Base-by-base conservation (phyloP, 2,113 vertebrate species). In the Xiphophorus couchianus region DNA sequence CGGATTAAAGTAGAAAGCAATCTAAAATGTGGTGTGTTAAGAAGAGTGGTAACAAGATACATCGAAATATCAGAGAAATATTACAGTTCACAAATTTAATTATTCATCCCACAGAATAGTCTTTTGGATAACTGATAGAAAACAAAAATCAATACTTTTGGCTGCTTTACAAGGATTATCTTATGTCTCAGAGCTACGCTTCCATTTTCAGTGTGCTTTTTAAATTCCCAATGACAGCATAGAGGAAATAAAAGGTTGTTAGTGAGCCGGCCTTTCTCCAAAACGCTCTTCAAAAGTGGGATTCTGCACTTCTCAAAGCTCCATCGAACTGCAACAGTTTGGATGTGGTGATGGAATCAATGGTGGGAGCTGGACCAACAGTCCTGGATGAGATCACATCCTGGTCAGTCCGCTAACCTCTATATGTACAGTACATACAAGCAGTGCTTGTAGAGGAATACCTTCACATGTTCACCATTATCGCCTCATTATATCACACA, bases 41-140 rank as follows among this genome's bases (percentile, higher is more conserved):
- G 88, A 94, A 93, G 93, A 92, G 90, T 88, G 90, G 86, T 87
- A 91, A 93, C 93, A 94, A 92, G 90, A 91, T 94, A 94, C 93
- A 94, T 88, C 77, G 81, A 93, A 91, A 91, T 92, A 90, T 93
- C 91, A 92, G 94, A 94, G 93, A 93, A 95, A 95, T 95, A 95
- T 94, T 94, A 95, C 94, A 92, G 86, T 93, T 95, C 94, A 94
- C 93, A 94, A 93, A 94, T 88, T 67, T 89, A 90, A 91, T 93
- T 89, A 84, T 89, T 93, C 86, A 91, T 93, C 83, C 93, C 82
- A 90, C 88, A 92, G 91, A 93, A 90, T 87, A 92, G 87, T 94
- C 90, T 92, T 91, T 48, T 90, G 92, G 91, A 83, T 91, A 88
- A 94, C 91, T 91, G 74, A 91, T 91, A 93, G 76, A 91, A 94